phyloP scores from a whole-genome alignment of 2,797 vertebrate genomes.

The Sciurus vulgaris region DNA sequence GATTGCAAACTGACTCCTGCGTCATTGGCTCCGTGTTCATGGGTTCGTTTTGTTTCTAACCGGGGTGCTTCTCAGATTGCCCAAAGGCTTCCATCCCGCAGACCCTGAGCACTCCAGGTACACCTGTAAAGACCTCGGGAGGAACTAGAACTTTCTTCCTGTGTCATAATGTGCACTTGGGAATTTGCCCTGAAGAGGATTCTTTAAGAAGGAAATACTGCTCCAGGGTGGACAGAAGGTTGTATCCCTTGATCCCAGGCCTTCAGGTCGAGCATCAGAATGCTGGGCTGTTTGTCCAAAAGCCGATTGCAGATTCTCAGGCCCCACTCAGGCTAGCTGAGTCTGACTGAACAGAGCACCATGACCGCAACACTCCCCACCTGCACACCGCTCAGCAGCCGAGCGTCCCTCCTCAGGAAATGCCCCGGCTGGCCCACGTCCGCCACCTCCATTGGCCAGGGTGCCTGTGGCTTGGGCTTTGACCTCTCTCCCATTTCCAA shows the following conservation, averaged over 20 bases:
- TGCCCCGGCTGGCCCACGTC: too few species aligned
- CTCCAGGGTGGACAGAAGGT: background rate
- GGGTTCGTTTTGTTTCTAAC: background rate
- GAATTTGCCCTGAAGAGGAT: background rate
- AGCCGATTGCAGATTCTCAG: background rate
- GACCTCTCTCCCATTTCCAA: background rate
- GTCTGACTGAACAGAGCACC: background rate
- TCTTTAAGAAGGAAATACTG: too few species aligned
- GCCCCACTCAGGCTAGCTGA: background rate
- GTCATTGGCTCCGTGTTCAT: background rate
- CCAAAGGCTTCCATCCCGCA: background rate
- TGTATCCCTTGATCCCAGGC: rapidly evolving
- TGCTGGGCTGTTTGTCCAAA: background rate
- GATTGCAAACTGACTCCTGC: background rate
- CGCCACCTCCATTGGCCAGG: rapidly evolving
- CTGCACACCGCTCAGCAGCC: background rate
- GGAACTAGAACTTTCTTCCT: too few species aligned
- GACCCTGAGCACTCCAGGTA: rapidly evolving
- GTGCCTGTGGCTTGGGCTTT: too few species aligned
- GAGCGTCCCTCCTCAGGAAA: background rate
- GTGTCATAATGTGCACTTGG: background rate
- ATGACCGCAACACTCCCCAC: background rate
- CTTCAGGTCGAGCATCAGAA: rapidly evolving
- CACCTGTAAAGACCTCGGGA: too few species aligned
- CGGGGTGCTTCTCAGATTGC: too few species aligned